These are phyloP conservation scores for Silurus asotus DNA, from an alignment of 2,113 vertebrate species.

Conservation along the genomic window DNA sequence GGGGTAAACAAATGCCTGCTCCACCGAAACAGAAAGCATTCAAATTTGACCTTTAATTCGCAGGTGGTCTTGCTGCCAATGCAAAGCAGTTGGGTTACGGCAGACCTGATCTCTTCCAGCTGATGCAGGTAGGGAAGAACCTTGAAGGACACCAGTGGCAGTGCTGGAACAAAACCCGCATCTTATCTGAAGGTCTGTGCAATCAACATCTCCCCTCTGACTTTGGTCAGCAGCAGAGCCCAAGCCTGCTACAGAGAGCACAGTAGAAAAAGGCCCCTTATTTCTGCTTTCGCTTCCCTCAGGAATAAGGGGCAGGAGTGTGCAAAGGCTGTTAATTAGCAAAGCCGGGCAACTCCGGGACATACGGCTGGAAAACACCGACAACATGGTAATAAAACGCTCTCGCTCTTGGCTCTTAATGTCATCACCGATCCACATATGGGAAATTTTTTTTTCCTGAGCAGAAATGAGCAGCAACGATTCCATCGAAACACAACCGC, in stretches of 20 bases:
- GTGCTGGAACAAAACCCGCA: slow-evolving; percentile 38
- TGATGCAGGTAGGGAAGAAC: slow-evolving; percentile 27
- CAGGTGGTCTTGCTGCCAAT: slow-evolving; percentile 43
- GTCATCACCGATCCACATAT: slow-evolving; percentile 65
- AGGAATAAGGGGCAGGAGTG: slow-evolving; percentile 28
- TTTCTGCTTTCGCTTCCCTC: slow-evolving; percentile 41
- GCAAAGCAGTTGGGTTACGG: slow-evolving; percentile 41
- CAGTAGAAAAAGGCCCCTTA: slow-evolving; percentile 35
- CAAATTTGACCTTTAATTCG: slow-evolving; percentile 49
- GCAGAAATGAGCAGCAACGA: slow-evolving; percentile 60
- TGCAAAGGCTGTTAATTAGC: slow-evolving; percentile 46
- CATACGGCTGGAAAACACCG: slow-evolving; percentile 60
- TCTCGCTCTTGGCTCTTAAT: slow-evolving; percentile 52
- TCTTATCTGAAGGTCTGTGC: slow-evolving; percentile 46
- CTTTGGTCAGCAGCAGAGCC: slow-evolving; percentile 17
- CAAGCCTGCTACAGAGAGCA: slow-evolving; percentile 31
- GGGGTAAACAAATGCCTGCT: slow-evolving; percentile 54
- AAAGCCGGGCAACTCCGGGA: slow-evolving; percentile 53
- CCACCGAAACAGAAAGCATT: slow-evolving; percentile 51
- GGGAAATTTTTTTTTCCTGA: slow-evolving; percentile 42
- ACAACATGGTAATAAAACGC: slow-evolving; percentile 60
- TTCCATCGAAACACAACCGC: slow-evolving; percentile 75
- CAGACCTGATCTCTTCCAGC: slow-evolving; percentile 42
- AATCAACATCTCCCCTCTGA: slow-evolving; percentile 41
- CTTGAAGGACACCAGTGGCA: slow-evolving; percentile 28